These are phyloP conservation scores for Barbus barbus DNA, from an alignment of 2,113 vertebrate species.

Conservation along the genomic window DNA sequence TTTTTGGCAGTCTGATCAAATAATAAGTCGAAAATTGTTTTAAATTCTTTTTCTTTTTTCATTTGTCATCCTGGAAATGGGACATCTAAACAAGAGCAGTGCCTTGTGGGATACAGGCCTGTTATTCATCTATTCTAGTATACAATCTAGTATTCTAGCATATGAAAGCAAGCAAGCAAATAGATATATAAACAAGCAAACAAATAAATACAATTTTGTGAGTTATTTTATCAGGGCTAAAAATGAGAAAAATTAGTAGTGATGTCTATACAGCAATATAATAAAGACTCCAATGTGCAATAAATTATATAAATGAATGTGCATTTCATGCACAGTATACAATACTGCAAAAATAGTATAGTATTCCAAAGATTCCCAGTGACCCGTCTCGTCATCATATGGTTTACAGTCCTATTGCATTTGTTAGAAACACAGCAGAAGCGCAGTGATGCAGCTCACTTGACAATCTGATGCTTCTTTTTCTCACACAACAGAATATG, in stretches of 20 bases:
- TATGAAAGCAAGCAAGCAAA: no score
- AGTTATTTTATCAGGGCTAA: neutral
- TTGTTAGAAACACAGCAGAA: neutral
- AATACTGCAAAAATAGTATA: neutral
- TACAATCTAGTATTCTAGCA: no score
- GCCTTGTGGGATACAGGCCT: neutral
- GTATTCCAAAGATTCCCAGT: neutral
- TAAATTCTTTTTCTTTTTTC: no score
- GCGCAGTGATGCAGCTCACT: neutral
- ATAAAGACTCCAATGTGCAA: neutral
- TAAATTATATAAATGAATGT: neutral
- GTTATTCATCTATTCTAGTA: neutral
- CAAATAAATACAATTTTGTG: no score
- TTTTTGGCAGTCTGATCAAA: no score
- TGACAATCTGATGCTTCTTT: neutral
- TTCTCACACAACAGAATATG: neutral
- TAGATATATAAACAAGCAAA: no score
- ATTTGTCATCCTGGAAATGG: no score
- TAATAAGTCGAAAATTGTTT: no score
- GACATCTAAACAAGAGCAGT: neutral
- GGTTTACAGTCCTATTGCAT: neutral
- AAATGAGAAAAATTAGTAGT: neutral
- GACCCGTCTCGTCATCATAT: neutral
- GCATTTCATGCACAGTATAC: neutral
- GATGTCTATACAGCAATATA: neutral